Evolutionary conservation across 1,140 invertebrate species (phyloP).

Genomic region (Zelostemma sp.): DNA sequence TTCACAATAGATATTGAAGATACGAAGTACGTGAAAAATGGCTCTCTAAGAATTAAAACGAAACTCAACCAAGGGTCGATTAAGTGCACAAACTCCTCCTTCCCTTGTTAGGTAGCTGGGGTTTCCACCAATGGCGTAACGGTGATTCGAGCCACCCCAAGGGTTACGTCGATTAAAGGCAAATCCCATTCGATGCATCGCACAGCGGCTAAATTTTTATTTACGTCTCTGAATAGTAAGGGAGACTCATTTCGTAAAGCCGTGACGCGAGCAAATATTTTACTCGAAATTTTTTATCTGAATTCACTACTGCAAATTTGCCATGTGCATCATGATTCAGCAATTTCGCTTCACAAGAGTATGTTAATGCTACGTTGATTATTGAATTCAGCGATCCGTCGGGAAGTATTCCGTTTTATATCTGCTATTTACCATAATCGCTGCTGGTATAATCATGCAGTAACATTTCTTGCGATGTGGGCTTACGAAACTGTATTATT

Average conservation of each 20-base stretch:
- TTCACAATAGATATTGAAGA: too few relatives aligned
- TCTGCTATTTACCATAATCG: constrained; percentile 28
- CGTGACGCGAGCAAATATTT: constrained; percentile 37
- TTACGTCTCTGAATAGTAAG: constrained; percentile 24
- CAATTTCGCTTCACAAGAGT: too few relatives aligned
- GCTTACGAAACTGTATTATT: constrained; percentile 41
- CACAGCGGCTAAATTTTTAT: constrained; percentile 43
- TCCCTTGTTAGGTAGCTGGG: constrained; percentile 16
- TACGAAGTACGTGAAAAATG: constrained; percentile 42
- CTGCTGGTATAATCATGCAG: constrained; percentile 31
- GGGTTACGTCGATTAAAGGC: constrained; percentile 41
- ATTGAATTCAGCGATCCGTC: too few relatives aligned
- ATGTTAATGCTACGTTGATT: too few relatives aligned
- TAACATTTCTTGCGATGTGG: constrained; percentile 25
- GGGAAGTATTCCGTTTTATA: constrained; percentile 7
- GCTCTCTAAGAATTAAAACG: constrained; percentile 48
- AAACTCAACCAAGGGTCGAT: constrained; percentile 38
- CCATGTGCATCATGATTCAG: too few relatives aligned
- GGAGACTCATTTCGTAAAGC: constrained; percentile 25
- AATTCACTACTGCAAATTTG: constrained; percentile 7
- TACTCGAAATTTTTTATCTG: constrained; percentile 9
- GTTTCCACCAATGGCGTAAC: constrained; percentile 25
- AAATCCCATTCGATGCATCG: constrained; percentile 43
- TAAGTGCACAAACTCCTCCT: constrained; percentile 38
- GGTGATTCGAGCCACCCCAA: constrained; percentile 34